Base-by-base conservation (phyloP, 2,888 invertebrate genomes). In the Notodonta ziczac region DNA sequence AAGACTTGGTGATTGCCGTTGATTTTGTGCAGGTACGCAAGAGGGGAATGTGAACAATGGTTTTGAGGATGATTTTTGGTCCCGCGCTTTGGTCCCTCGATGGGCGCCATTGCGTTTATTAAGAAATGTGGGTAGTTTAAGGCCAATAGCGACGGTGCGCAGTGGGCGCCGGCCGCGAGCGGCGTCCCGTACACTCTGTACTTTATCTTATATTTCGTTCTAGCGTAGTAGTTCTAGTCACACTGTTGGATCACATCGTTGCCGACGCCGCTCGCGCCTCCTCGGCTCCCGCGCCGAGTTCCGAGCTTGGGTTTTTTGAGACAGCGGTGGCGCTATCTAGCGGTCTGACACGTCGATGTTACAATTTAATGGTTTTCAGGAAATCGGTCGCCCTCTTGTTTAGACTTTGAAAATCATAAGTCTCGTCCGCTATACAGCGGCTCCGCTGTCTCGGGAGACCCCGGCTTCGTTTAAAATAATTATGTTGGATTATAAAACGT, bases 191-290 rank as follows among this genome's bases (percentile, higher is more conserved):
- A 65, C 62, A 57, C 60, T 46, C 24, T 42, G 65, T 65, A 62
- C 69, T 56, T 60, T 65, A 62, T 56, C 56, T 56, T 67, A 62
- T 60, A 61, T 61, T 67, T 67, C 63, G 73, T 71, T 66, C 58
- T 78, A 77, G 78, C 72, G 73, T 76, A 77, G 73, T 63, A 80
- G 78, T 77, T 80, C 80, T 80, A 80, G 80, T 80, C 80, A 80
- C 77, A 74, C 77, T 70, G 76, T 75, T 71, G 72, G 72, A 74
- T 75, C 78, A 68, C 78, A 67, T 57, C 52, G 44, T 56, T 44
- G 63, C 52, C 67, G 63, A 60, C 70, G 67, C 60, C 64, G 64
- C 58, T 58, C 52, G 39, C 8, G 13, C 54, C 2, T 24, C 24
- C 8, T 32, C 16, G 16, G 13, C 48, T 48, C 48, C 14, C 48